Conservation (phyloP, 23 tunicate species). For the Trididemnum nubilum region DNA sequence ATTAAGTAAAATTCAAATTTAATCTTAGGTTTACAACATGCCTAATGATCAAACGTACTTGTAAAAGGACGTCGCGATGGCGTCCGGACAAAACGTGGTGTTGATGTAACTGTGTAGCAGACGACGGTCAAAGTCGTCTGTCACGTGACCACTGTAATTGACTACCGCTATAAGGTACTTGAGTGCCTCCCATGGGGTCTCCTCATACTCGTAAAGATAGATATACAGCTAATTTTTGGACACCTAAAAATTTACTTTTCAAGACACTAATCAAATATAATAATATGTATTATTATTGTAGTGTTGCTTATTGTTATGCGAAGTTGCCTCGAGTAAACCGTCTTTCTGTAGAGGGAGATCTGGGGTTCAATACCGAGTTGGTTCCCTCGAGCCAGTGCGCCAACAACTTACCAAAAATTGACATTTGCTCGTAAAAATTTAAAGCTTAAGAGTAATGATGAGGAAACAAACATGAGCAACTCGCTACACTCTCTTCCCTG, state of each 20-base stretch:
- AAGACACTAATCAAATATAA: not conserved
- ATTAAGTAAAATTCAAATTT: no score
- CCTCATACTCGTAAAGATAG: slow-evolving; percentile 98
- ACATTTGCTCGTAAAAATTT: no score
- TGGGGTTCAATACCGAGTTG: no score
- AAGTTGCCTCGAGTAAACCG: no score
- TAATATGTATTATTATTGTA: not conserved
- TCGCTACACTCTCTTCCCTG: no score
- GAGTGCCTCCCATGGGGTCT: slow-evolving; percentile 99
- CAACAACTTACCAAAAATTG: no score
- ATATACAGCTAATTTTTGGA: slow-evolving; percentile 96
- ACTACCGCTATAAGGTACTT: slow-evolving; percentile 99
- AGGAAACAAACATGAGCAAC: no score
- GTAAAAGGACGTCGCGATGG: slow-evolving; percentile 75
- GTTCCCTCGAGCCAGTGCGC: no score
- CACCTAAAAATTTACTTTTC: slow-evolving; percentile 72
- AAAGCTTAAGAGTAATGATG: no score
- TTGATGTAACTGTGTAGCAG: slow-evolving; percentile 96
- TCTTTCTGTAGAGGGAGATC: no score
- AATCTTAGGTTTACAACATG: no score
- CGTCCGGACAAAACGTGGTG: slow-evolving; percentile 69
- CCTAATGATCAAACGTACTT: no score
- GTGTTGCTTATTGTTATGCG: not conserved
- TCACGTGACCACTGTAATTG: slow-evolving; percentile 99
- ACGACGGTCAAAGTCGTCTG: slow-evolving; percentile 96